A percentile compares a stretch with the other conserved stretches of the same genome.
phyloP scores from a whole-genome alignment of 2,888 invertebrate species.

The Aradus depressus region DNA sequence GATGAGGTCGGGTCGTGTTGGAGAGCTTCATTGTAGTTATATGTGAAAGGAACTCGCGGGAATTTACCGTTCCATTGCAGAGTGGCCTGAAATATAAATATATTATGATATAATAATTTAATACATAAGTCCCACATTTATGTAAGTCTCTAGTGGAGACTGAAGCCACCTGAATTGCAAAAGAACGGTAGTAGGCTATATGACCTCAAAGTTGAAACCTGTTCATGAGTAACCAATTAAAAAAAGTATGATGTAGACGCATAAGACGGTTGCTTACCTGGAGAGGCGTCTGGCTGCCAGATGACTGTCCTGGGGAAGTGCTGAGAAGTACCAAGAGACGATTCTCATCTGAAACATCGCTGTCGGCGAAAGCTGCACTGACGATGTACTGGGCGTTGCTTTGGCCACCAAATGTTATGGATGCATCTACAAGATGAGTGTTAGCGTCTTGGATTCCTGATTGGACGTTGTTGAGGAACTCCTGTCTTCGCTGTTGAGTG shows the following conservation, averaged over 20 bases:
- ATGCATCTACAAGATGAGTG: constrained; percentile 39
- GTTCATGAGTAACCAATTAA: background rate
- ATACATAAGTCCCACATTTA: background rate
- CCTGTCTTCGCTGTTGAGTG: background rate
- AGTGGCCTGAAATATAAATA: constrained; percentile 19
- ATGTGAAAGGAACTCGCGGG: constrained; percentile 42
- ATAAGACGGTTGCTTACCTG: constrained; percentile 6
- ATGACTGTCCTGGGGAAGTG: constrained; percentile 36
- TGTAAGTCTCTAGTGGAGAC: background rate
- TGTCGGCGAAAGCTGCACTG: constrained; percentile 45
- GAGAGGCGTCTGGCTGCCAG: constrained; percentile 30
- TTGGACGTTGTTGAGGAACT: constrained; percentile 5
- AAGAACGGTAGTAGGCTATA: too few species aligned
- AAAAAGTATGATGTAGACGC: too few species aligned
- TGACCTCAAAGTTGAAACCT: too few species aligned
- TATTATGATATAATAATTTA: too few species aligned
- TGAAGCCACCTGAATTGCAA: background rate
- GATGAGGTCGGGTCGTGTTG: constrained; percentile 20
- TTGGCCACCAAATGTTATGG: constrained; percentile 44
- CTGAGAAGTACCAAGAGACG: constrained; percentile 42
- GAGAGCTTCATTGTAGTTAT: constrained; percentile 22
- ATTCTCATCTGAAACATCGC: constrained; percentile 45
- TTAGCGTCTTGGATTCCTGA: constrained; percentile 16
- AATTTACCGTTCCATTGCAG: constrained; percentile 26
- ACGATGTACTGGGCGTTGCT: constrained; percentile 42